Percentiles rank a stretch among this genome's conserved stretches.
These are phyloP conservation scores for Sigmodon hispidus DNA, from an alignment of 2,113 vertebrate species.

Conservation along the genomic window DNA sequence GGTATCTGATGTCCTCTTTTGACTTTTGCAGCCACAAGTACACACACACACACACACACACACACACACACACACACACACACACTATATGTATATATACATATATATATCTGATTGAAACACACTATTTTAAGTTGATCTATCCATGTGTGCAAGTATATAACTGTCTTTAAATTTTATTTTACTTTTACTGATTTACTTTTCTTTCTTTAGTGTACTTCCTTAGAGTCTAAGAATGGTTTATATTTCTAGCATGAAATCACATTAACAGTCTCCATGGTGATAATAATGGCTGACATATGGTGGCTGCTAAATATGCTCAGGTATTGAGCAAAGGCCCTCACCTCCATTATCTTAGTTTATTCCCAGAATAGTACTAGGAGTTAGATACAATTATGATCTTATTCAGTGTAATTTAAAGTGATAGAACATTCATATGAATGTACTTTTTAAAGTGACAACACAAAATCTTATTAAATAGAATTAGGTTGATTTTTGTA, in stretches of 20 bases:
- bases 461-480: not conserved
- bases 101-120: not conserved
- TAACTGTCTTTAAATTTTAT: not conserved
- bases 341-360: not conserved
- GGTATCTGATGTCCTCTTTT: not conserved
- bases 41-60: too few species aligned
- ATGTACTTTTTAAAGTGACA: not conserved
- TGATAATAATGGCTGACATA: not conserved
- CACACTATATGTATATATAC: not conserved
- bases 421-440: not conserved
- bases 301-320: not conserved
- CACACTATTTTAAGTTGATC: constrained; percentile 15
- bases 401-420: not conserved
- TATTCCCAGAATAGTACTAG: not conserved
- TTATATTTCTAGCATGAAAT: not conserved
- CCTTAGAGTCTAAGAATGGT: not conserved
- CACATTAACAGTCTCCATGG: not conserved
- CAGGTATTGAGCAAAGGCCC: not conserved
- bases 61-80: not conserved
- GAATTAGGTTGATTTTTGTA: not conserved
- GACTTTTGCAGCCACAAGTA: too few species aligned
- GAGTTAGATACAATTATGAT: not conserved
- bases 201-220: not conserved
- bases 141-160: not conserved
- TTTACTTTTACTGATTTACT: constrained; percentile 2